Percentiles rank a stretch among this genome's conserved stretches.
Evolutionary conservation across 37 sponge, comb jelly and placozoan genomes (phyloP).

Genomic region (Chondrosia reniformis): DNA sequence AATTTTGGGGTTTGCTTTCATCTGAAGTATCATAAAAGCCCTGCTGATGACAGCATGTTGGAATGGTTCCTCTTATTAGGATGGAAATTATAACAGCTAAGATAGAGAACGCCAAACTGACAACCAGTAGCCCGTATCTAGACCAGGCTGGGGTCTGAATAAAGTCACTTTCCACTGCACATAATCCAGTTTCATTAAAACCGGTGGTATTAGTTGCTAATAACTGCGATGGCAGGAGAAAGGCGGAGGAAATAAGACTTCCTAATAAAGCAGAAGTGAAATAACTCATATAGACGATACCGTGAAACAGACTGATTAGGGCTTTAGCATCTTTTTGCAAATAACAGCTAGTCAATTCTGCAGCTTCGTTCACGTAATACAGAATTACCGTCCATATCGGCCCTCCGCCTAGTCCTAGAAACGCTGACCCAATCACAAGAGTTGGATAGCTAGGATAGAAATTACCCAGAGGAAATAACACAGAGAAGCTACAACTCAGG

Average conservation of each 20-base stretch:
- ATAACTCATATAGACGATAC: background rate
- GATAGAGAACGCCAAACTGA: too few species aligned
- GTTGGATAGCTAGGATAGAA: slow-evolving; percentile 63
- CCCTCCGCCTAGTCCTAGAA: slow-evolving; percentile 49
- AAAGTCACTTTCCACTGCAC: too few species aligned
- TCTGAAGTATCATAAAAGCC: too few species aligned
- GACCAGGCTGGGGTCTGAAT: too few species aligned
- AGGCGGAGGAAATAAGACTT: background rate
- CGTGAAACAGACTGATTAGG: background rate
- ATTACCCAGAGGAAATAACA: slow-evolving; percentile 10
- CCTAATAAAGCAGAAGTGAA: background rate
- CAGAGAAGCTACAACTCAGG: too few species aligned
- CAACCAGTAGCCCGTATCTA: too few species aligned
- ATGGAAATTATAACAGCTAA: too few species aligned
- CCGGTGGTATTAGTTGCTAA: background rate
- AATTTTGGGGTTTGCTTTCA: too few species aligned
- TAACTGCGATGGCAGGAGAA: background rate
- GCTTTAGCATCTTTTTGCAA: background rate
- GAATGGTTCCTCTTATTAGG: too few species aligned
- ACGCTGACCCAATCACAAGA: slow-evolving; percentile 45
- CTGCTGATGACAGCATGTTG: too few species aligned
- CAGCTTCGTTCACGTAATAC: background rate
- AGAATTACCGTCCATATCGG: slow-evolving; percentile 42
- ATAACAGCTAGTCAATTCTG: background rate
- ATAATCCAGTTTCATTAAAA: too few species aligned